phyloP scores from a whole-genome alignment of 1,140 invertebrate species.

The Zaprionus ornatus region DNA sequence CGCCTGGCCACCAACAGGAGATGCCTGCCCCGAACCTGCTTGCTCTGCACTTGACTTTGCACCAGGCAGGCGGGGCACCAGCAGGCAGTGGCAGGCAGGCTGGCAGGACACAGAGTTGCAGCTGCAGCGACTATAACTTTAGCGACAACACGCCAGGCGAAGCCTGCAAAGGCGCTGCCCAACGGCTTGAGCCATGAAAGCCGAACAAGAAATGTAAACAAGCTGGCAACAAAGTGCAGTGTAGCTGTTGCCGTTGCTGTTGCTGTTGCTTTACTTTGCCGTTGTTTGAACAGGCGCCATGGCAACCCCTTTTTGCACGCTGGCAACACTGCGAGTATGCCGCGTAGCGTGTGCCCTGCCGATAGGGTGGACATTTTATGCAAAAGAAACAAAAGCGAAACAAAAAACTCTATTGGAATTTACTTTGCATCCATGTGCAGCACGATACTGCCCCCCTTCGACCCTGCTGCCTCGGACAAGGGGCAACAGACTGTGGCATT shows the following conservation, averaged over 20 bases:
- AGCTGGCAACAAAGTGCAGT: conserved; percentile 53
- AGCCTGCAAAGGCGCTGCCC: conserved; percentile 49
- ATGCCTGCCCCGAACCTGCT: conserved; percentile 5
- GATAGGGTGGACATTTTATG: conserved; percentile 37
- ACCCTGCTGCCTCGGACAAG: neutral
- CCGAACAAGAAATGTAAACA: conserved; percentile 68
- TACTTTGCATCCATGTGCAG: conserved; percentile 26
- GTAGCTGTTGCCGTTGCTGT: conserved; percentile 2
- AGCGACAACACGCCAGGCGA: conserved; percentile 45
- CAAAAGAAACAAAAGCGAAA: conserved; percentile 4
- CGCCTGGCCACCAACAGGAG: conserved; percentile 17
- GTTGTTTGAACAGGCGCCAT: conserved; percentile 57
- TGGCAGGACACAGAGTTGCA: conserved; percentile 17
- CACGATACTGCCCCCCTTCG: neutral
- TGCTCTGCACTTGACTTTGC: conserved; percentile 70
- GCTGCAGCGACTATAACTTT: conserved; percentile 60
- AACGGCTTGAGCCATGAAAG: conserved; percentile 69
- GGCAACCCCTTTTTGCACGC: conserved; percentile 51
- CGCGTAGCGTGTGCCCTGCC: neutral
- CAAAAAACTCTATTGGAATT: conserved; percentile 50
- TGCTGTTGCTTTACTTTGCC: conserved; percentile 37
- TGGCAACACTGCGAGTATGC: conserved; percentile 5
- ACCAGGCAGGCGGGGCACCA: conserved; percentile 6
- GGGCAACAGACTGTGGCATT: conserved; percentile 4
- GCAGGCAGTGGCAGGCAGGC: conserved; percentile 52